Base-by-base conservation (phyloP, 1,140 invertebrate species). In the Papilio polytes region DNA sequence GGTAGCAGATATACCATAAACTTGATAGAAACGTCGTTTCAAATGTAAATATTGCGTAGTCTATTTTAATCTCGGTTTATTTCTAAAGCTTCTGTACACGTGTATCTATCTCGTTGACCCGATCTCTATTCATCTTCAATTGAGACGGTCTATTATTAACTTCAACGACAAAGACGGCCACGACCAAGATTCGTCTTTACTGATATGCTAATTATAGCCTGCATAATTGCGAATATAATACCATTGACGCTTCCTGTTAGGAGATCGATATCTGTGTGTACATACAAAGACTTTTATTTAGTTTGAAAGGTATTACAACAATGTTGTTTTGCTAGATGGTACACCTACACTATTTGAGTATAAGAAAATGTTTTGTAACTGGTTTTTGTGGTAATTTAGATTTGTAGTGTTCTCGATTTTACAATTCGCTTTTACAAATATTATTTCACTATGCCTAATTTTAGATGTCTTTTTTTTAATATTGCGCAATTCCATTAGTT, bases 111-210 rank as follows among this genome's bases (percentile, higher is more conserved):
- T n/a, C 22, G 44, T 48, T 76, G 41, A 48, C 74, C 41, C 20
- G 44, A 70, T 70, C 63, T 70, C 26, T 31, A 70, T 70, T 70
- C 63, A 70, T 70, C 59, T 63, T 13, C 63, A 70, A 70, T 70
- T 70, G 63, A 36, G 13, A 70, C 26, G 22, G 22, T 31, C 26
- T 70, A 70, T 70, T 70, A 70, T 70, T 70, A 70, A 15, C 59
- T 13, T 66, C 59, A 31, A 15, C 63, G 26, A 70, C 63, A 70
- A 70, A 70, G 26, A 26, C 26, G 26, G 63, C 26, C 26, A 70
- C 63, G 26, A 70, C 12, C 63, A 70, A 70, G 22, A 70, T 70
- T 31, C 1, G 26, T 13, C 12, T 31, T 9, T 63, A 63, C 59
- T 26, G 63, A 70, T 70, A 70, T 70, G 22, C 26, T 70, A 70